Conservation (phyloP, 2,113 vertebrate species). For the Myotis lucifugus region DNA sequence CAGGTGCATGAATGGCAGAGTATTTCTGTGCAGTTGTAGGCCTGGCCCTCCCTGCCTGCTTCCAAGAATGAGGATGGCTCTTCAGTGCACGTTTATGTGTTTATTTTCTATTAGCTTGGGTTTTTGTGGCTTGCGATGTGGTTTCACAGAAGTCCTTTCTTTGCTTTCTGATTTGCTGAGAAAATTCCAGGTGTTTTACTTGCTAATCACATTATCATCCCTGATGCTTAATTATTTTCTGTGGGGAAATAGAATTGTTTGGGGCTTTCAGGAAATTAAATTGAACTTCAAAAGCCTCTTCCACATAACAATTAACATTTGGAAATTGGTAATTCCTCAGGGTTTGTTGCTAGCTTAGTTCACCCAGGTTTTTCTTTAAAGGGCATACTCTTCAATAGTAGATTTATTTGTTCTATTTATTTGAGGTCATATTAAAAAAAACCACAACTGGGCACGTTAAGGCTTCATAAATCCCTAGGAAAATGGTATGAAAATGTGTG, state of each 20-base stretch:
- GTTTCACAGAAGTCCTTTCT: background rate
- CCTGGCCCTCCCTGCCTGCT: background rate
- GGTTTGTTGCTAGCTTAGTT: slow-evolving; percentile 60
- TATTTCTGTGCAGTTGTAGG: background rate
- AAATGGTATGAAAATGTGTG: background rate
- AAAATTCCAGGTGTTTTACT: slow-evolving; percentile 65
- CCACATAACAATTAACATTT: slow-evolving; percentile 73
- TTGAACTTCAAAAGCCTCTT: slow-evolving; percentile 74
- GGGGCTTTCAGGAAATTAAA: slow-evolving; percentile 75
- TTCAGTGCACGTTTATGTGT: background rate
- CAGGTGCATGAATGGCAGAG: background rate
- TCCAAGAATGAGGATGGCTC: background rate
- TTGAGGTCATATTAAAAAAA: slow-evolving; percentile 37
- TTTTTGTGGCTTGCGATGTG: background rate
- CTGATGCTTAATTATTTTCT: slow-evolving; percentile 74
- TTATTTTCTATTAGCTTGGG: too few relatives aligned
- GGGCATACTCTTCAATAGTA: slow-evolving; percentile 23
- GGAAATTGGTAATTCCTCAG: slow-evolving; percentile 65
- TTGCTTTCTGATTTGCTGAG: slow-evolving; percentile 64
- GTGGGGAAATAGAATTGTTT: slow-evolving; percentile 71
- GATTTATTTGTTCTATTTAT: slow-evolving; percentile 35
- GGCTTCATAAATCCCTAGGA: background rate
- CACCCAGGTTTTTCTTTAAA: slow-evolving; percentile 55
- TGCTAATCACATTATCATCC: slow-evolving; percentile 68
- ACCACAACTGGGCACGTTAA: background rate